Percentiles rank a stretch among this genome's conserved stretches.
These are phyloP conservation scores for Muntiacus muntjak DNA, from an alignment of 2,113 vertebrate genomes.

Conservation along the genomic window DNA sequence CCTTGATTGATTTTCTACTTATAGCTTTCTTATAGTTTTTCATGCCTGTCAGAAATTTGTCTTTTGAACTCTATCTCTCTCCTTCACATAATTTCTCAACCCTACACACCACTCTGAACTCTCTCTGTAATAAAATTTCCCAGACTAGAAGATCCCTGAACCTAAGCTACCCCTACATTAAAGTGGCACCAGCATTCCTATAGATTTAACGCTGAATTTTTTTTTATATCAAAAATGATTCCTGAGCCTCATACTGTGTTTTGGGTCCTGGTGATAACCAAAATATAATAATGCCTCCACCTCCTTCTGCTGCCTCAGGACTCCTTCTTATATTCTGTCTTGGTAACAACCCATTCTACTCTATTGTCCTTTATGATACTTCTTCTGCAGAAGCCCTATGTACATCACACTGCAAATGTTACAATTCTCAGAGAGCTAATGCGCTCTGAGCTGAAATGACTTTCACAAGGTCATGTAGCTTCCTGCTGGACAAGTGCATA, in stretches of 20 bases:
- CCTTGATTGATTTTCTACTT: conserved; percentile 47
- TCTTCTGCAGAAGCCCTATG: not conserved
- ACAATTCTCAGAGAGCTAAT: not conserved
- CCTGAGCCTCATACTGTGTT: not conserved
- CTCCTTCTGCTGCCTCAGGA: not conserved
- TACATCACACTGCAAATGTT: not conserved
- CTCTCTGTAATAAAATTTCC: not conserved
- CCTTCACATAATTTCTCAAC: not conserved
- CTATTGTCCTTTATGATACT: not conserved
- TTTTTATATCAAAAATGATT: not conserved
- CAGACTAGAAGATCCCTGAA: not conserved
- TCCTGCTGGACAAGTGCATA: not conserved
- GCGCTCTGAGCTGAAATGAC: not conserved
- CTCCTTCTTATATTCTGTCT: not conserved
- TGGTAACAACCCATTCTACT: not conserved
- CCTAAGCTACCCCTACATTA: not conserved
- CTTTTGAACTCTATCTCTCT: not conserved
- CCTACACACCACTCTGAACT: not conserved
- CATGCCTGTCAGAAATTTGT: conserved; percentile 13
- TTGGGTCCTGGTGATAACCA: not conserved
- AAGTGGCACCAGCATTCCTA: not conserved
- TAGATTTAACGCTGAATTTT: not conserved
- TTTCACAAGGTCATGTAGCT: not conserved
- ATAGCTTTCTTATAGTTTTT: not conserved
- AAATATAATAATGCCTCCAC: not conserved